phyloP scores from a whole-genome alignment of 2,888 invertebrate species.

The Siphlonurus alternatus region DNA sequence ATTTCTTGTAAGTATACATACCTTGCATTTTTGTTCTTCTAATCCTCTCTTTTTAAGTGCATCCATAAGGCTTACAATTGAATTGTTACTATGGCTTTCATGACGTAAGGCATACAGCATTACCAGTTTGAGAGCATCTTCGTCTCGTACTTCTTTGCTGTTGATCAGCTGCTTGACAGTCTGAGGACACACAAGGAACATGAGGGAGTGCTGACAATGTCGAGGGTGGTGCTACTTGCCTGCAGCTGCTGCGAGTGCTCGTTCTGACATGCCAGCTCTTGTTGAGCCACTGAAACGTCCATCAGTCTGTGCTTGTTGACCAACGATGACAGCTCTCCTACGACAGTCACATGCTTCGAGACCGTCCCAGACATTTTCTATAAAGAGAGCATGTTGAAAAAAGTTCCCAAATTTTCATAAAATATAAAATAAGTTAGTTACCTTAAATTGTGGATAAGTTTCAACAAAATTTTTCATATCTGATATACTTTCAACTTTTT shows the following conservation, averaged over 20 bases:
- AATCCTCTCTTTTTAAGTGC: constrained; percentile 54
- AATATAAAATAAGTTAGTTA: constrained; percentile 17
- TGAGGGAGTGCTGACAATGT: no score
- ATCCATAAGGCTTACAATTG: constrained; percentile 56
- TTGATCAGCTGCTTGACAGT: constrained; percentile 61
- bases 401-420: neutral
- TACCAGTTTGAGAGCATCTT: constrained; percentile 75
- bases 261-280: constrained; percentile 78
- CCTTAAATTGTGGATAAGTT: constrained; percentile 93
- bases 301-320: constrained; percentile 64
- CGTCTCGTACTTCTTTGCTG: constrained; percentile 50
- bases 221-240: constrained; percentile 22
- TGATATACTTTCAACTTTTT: constrained; percentile 93
- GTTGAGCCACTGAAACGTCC: constrained; percentile 85
- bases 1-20: no score
- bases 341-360: constrained; percentile 91
- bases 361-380: constrained; percentile 87
- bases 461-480: constrained; percentile 99
- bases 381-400: constrained; percentile 9
- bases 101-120: constrained; percentile 88
- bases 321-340: constrained; percentile 80
- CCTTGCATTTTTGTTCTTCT: constrained; percentile 35
- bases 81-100: constrained; percentile 76
- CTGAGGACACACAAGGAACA: constrained; percentile 26
- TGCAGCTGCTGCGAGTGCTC: constrained; percentile 62